Base-by-base conservation (phyloP, 2,797 vertebrate species). In the Eidolon dupreanum region DNA sequence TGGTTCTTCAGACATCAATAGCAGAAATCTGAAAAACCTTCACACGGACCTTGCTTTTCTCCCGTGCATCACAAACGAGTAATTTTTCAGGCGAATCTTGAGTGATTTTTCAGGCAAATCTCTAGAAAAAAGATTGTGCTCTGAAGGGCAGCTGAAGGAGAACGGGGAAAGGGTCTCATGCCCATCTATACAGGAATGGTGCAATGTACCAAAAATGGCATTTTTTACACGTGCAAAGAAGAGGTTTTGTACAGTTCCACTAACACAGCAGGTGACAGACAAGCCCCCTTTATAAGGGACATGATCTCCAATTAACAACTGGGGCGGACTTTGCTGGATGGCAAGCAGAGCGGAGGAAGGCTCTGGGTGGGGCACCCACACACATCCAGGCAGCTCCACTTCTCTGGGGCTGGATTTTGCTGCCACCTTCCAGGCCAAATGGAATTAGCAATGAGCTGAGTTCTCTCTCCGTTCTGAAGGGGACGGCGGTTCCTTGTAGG, bases 401-500 rank as follows among this genome's bases (percentile, higher is more conserved):
- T 89, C 59, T 81, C 73, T 0, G 24, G 24, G 77, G 57, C 53
- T 87, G 93, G 38, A 28, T 75, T 85, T 75, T 93, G 70, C 97
- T 84, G 92, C 89, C 95, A 82, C 93, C 93, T 97, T 96, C 90
- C 95, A 95, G 93, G 86, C 55, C 81, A 16, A 79, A 36, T 8
- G 89, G 51, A 87, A 26, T 75, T 87, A 95, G 71, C 97, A 77
- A 13, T 41, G 61, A 63, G 81, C 66, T 3, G 41, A 31, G 28
- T 15, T 61, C 38, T 61, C 38, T 61, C 24, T 22, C 36, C 26
- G 3, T 51, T 55, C 33, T 3, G 43, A 63, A 90, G 68, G 78
- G 41, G n/a, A 28, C 15, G 2, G 53, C 4, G 28, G 41, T 84
- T 59, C 63, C 84, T 79, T 22, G 9, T 9, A 16, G 43, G 38